phyloP scores from a whole-genome alignment of 2,113 vertebrate genomes.

The Ornithorhynchus anatinus region DNA sequence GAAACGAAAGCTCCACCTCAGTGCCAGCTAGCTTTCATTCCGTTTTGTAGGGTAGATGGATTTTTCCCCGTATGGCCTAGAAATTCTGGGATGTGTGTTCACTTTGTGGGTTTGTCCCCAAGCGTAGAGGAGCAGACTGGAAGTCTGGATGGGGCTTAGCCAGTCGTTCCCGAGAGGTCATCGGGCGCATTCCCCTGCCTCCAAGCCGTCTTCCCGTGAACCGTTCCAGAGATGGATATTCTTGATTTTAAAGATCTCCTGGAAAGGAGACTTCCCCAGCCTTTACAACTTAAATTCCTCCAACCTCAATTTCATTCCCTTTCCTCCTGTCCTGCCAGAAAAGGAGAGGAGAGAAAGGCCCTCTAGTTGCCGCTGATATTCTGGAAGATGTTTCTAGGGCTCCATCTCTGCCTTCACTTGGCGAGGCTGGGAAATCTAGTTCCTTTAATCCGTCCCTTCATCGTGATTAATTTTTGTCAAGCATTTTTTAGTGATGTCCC shows the following conservation, averaged over 20 bases:
- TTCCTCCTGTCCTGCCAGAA: slow-evolving; percentile 2
- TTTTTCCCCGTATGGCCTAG: background rate
- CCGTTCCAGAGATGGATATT: background rate
- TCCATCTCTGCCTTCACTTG: too few relatives aligned
- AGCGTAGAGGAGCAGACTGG: background rate
- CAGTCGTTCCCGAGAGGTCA: background rate
- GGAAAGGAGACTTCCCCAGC: background rate
- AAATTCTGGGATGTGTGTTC: background rate
- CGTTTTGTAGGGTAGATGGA: background rate
- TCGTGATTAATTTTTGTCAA: too few relatives aligned
- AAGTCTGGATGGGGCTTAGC: background rate
- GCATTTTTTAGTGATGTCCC: too few relatives aligned
- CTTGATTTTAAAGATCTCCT: background rate
- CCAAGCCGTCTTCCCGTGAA: background rate
- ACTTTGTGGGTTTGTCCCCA: background rate
- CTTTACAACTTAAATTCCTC: background rate
- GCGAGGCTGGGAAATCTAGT: too few relatives aligned
- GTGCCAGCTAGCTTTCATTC: background rate
- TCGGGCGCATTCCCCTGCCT: background rate
- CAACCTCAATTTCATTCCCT: background rate
- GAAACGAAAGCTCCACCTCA: background rate
- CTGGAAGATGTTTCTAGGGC: too few relatives aligned
- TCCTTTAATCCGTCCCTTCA: too few relatives aligned
- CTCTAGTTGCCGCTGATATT: too few relatives aligned
- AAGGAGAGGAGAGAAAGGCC: too few relatives aligned